Conservation (phyloP, 2,888 invertebrate genomes). For the Ochropleura plecta region DNA sequence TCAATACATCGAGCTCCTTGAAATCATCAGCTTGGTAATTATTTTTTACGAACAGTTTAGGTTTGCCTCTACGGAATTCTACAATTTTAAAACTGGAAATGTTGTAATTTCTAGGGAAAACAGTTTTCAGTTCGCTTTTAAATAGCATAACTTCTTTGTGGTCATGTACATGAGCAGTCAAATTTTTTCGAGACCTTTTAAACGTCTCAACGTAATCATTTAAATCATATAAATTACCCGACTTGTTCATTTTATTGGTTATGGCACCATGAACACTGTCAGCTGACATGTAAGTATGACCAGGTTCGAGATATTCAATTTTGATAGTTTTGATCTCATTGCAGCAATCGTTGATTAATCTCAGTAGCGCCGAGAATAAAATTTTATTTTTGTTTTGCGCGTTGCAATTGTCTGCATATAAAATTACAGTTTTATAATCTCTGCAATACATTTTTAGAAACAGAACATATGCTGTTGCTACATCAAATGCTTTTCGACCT, state of each 20-base stretch:
- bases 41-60: conserved; percentile 7
- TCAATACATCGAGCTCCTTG: conserved; percentile 1
- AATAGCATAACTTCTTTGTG: not conserved
- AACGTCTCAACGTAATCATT: not conserved
- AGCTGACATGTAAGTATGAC: conserved; percentile 12
- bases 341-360: conserved; percentile 12
- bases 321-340: conserved; percentile 6
- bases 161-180: conserved; percentile 5
- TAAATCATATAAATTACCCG: conserved; percentile 7
- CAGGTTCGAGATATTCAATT: conserved; percentile 1
- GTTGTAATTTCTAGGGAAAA: conserved; percentile 9
- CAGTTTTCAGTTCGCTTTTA: conserved; percentile 3
- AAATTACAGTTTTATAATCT: conserved; percentile 1
- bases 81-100: conserved; percentile 12
- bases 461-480: conserved; percentile 25
- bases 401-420: conserved; percentile 2
- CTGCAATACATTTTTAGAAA: conserved; percentile 11
- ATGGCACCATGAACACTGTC: conserved; percentile 16
- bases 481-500: conserved; percentile 29
- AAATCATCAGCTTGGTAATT: conserved; percentile 10
- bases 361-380: too few species aligned
- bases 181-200: conserved; percentile 17
- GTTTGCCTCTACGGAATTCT: not conserved
- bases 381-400: not conserved
- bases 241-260: conserved; percentile 14